Percentiles rank a stretch among this genome's conserved stretches.
These are phyloP conservation scores for Xyrauchen texanus DNA, from an alignment of 2,113 vertebrate genomes.

Conservation along the genomic window DNA sequence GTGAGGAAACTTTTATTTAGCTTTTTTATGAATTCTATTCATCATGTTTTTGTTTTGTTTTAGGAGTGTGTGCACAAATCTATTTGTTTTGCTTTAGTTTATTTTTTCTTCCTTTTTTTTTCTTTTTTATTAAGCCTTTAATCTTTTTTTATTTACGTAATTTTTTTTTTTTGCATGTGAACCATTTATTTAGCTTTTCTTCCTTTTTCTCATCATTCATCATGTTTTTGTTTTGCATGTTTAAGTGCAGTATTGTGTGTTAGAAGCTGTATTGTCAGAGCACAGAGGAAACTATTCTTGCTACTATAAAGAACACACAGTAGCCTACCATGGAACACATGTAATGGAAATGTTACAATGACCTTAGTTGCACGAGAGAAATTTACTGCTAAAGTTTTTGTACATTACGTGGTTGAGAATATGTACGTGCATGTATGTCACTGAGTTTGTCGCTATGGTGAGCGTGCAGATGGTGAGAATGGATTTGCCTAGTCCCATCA, in stretches of 20 bases:
- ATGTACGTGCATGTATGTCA: slow-evolving; percentile 32
- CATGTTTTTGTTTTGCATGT: background rate
- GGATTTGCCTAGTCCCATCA: slow-evolving; percentile 30
- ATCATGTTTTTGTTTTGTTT: too few species aligned
- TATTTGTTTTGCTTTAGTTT: too few species aligned
- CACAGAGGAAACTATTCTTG: background rate
- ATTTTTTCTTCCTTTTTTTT: too few species aligned
- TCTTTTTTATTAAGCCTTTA: too few species aligned
- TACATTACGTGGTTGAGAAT: too few species aligned
- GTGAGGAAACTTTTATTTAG: too few species aligned
- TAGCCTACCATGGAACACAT: background rate
- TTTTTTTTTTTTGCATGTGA: background rate
- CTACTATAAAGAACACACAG: background rate
- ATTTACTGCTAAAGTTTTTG: background rate
- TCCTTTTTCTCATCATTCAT: too few species aligned
- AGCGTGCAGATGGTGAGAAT: slow-evolving; percentile 46
- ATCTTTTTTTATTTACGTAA: too few species aligned
- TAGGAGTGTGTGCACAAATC: too few species aligned
- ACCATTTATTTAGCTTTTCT: background rate
- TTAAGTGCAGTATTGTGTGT: background rate
- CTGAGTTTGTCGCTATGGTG: slow-evolving; percentile 43
- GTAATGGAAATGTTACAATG: slow-evolving; percentile 10
- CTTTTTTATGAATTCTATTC: too few species aligned
- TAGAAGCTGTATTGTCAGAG: background rate
- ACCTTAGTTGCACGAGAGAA: background rate